phyloP scores from a whole-genome alignment of 2,888 invertebrate genomes.

The Dusona sp. region DNA sequence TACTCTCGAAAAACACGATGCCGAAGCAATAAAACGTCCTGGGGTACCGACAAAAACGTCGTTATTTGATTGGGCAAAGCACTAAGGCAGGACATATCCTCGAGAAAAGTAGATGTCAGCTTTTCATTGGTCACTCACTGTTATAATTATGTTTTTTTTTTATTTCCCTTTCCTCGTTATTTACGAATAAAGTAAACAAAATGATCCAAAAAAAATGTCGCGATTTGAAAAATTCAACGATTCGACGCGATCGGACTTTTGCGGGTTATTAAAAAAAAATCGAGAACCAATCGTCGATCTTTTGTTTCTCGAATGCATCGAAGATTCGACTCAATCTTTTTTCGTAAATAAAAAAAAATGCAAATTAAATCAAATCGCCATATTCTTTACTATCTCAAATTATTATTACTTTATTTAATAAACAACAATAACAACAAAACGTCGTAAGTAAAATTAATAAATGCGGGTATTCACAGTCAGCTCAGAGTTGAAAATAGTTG shows the following conservation, averaged over 20 bases:
- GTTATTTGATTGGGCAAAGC: constrained; percentile 76
- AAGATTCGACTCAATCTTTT: constrained; percentile 6
- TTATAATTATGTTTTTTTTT: neutral
- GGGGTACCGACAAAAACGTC: constrained; percentile 77
- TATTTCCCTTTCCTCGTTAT: neutral
- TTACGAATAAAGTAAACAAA: constrained; percentile 8
- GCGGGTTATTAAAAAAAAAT: constrained; percentile 56
- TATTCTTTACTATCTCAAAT: neutral
- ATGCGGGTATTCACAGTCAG: constrained; percentile 5
- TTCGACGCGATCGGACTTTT: constrained; percentile 51
- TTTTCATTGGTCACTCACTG: constrained; percentile 46
- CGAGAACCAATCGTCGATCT: constrained; percentile 55
- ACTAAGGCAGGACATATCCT: constrained; percentile 78
- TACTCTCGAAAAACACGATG: constrained; percentile 80
- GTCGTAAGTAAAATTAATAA: neutral
- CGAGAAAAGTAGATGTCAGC: constrained; percentile 13
- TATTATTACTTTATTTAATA: neutral
- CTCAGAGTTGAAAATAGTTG: constrained; percentile 17
- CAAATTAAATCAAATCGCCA: neutral
- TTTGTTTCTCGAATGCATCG: constrained; percentile 41
- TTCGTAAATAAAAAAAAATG: neutral
- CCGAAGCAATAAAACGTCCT: constrained; percentile 77
- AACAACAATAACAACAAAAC: constrained; percentile 28
- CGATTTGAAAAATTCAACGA: constrained; percentile 19
- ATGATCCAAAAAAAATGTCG: neutral